Percentiles rank a stretch among this genome's conserved stretches.
Conservation (phyloP, 2,113 vertebrate genomes). For the Sebastes fasciatus region DNA sequence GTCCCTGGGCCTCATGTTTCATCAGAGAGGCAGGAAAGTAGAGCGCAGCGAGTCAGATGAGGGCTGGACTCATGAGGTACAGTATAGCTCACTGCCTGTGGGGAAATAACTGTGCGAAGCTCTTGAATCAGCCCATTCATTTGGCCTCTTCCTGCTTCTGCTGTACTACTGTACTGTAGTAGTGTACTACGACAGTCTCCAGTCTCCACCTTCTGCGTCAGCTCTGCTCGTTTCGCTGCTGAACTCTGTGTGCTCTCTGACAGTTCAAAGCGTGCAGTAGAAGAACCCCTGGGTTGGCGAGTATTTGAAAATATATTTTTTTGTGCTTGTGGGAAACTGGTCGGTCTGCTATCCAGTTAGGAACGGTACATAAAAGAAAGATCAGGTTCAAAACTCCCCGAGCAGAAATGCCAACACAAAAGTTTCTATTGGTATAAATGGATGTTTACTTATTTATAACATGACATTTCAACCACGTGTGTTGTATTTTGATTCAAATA, state of each 20-base stretch:
- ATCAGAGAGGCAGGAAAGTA: slow-evolving; percentile 30
- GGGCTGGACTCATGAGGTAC: slow-evolving; percentile 61
- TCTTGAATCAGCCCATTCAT: slow-evolving; percentile 64
- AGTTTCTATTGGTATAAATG: not conserved
- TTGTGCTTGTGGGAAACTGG: not conserved
- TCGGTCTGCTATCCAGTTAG: not conserved
- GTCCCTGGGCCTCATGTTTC: slow-evolving; percentile 62
- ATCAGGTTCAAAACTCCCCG: not conserved
- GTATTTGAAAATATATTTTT: slow-evolving; percentile 15
- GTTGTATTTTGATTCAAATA: too few species aligned
- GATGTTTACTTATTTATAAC: not conserved
- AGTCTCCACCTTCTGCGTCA: slow-evolving; percentile 5
- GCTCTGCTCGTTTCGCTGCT: slow-evolving; percentile 4
- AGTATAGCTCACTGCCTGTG: slow-evolving; percentile 51
- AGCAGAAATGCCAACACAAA: slow-evolving; percentile 6
- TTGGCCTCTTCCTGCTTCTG: slow-evolving; percentile 35
- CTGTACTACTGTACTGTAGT: slow-evolving; percentile 1
- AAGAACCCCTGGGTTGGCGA: not conserved
- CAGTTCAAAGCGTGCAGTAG: slow-evolving; percentile 21
- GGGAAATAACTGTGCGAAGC: slow-evolving; percentile 59
- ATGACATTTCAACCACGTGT: not conserved
- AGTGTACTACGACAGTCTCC: slow-evolving; percentile 17
- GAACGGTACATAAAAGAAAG: not conserved
- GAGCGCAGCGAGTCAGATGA: slow-evolving; percentile 58
- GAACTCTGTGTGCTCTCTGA: slow-evolving; percentile 11